phyloP scores from a whole-genome alignment of 2,888 invertebrate genomes.

The Clanis bilineata region DNA sequence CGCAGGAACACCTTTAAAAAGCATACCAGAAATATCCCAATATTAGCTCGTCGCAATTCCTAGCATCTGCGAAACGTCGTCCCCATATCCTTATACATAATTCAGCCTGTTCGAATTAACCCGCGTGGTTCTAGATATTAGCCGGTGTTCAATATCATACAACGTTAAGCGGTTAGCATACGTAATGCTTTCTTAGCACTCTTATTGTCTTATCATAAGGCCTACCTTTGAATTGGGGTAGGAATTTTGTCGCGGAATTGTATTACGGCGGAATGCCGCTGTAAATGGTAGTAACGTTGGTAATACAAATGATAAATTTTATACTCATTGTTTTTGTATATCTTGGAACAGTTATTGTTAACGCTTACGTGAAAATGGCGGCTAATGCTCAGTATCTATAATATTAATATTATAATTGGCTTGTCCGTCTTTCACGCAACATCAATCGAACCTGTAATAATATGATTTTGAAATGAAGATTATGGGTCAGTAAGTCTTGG shows the following conservation, averaged over 20 bases:
- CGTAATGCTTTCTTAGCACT: constrained; percentile 15
- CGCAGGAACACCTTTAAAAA: not conserved
- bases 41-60: not conserved
- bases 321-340: not conserved
- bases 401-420: too few species aligned
- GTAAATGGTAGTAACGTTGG: not conserved
- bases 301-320: not conserved
- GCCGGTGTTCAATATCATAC: constrained; percentile 15
- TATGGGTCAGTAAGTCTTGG: too few species aligned
- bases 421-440: too few species aligned
- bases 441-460: too few species aligned
- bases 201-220: constrained; percentile 13
- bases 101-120: constrained; percentile 13
- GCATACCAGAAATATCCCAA: not conserved
- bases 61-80: not conserved
- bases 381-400: too few species aligned
- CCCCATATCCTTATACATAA: constrained; percentile 2
- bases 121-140: constrained; percentile 8
- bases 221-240: not conserved
- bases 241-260: not conserved
- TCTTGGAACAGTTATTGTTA: too few species aligned
- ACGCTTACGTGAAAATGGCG: too few species aligned
- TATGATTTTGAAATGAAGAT: too few species aligned
- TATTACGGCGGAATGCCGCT: not conserved
- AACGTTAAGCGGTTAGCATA: constrained; percentile 15